Evolutionary conservation across 2,797 vertebrate species (phyloP), one percentile per base, ranked within the genome.

Genomic region (Hybognathus amarus): DNA sequence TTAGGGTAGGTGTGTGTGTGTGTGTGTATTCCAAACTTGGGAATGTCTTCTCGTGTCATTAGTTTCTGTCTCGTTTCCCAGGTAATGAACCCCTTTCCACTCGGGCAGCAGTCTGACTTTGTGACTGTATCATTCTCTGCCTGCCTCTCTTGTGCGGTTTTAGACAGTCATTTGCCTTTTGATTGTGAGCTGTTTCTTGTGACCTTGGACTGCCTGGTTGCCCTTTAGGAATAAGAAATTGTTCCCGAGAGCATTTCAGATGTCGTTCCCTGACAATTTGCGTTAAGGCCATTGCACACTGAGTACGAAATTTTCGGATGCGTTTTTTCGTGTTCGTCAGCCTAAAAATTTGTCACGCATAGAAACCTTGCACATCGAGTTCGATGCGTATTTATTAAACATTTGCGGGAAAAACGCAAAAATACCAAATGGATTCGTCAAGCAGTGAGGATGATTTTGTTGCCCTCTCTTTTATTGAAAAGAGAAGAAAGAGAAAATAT

Each of bases 41-140:
- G 24, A 77, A 67, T 61, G 36, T 52, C 67, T 83, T 83, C 75
- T 78, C 82, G 40, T 78, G 66, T 77, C 75, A 77, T 83, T 78
- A 77, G 66, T 71, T 83, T 33, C 66, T 78, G 66, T 83, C 82
- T 83, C 7, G 64, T 69, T 71, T 70, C 75, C 38, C 54, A 83
- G 81, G 81, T 83, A 83, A 83, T 83, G 81, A n/a, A 77, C 73
- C 81, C 81, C 64, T 67, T 83, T 83, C 81, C 73, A 56, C 27
- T 56, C 7, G 8, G 8, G 38, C 50, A 77, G 47, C 38, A 4
- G 63, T 47, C 81, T 59, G 81, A 75, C 59, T 82, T 75, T 82
- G 71, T 77, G 63, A 70, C 66, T 83, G 24, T 77, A 77, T 83
- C 66, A 20, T 40, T 77, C 36, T 30, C n/a, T 45, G n/a, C n/a